Base-by-base conservation (phyloP, 2,888 invertebrate genomes). In the Mesochorus sp. region DNA sequence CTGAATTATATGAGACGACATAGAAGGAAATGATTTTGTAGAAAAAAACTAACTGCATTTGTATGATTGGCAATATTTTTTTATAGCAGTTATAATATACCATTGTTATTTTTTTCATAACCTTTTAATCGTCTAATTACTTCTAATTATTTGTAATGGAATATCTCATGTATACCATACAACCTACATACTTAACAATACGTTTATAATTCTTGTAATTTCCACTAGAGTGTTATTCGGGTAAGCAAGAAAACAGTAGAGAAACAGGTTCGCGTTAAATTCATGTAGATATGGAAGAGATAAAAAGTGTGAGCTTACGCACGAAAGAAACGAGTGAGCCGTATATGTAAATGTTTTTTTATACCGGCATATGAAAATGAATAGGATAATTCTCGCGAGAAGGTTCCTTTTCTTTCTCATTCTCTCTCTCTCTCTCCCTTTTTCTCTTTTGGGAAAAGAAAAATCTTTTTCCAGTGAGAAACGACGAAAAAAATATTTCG, bases 331-430 rank as follows among this genome's bases (percentile, higher is more conserved):
- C 37, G 49, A 49, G 64, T 10, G 44, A 51, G 64, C 26, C 64
- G 76, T 62, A 61, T 61, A 71, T 66, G 76, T 51, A 71, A 76
- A 76, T 71, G 42, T 59, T 49, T 31, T 37, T 49, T 49, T 28
- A 67, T 21, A 61, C 53, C 28, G 24, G 44, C 61, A 19, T 47
- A 68, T 14, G 53, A 37, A 49, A 76, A 77, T 37, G 67, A 62
- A 72, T 14, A 49, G 61, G 53, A 66, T 67, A 47, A 76, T 67
- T 76, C 47, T 53, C 71, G 44, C 26, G 44, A 44, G 68, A n/a
- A n/a, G 37, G 47, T 26, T 44, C 34, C 34, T 12, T n/a, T n/a
- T n/a, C n/a, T n/a, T n/a, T n/a, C n/a, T n/a, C n/a, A n/a, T n/a
- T n/a, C n/a, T n/a, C n/a, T n/a, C n/a, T n/a, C n/a, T n/a, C n/a